Conservation (phyloP, 2,113 vertebrate species). For the Melanocharis versteri region DNA sequence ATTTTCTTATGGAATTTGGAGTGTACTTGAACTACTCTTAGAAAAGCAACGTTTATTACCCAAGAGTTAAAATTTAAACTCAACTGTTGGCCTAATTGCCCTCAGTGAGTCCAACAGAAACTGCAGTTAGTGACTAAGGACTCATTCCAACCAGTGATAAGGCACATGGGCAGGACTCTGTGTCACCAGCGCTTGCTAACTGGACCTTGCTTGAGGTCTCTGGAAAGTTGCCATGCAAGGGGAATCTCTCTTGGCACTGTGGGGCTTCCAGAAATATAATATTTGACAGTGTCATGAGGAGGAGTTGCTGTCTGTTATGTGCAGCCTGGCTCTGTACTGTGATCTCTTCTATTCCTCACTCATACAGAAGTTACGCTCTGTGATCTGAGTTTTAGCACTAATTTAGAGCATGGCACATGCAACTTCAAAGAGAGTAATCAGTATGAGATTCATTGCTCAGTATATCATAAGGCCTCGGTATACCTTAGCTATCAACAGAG, state of each 20-base stretch:
- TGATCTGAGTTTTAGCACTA: background rate
- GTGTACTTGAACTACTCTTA: background rate
- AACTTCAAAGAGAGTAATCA: background rate
- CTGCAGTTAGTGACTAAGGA: background rate
- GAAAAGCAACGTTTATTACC: background rate
- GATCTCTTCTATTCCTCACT: background rate
- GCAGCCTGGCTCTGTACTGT: background rate
- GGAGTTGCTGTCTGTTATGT: background rate
- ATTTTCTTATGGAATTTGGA: background rate
- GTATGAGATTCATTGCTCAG: background rate
- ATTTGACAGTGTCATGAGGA: background rate
- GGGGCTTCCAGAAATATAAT: background rate
- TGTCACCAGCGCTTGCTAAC: background rate
- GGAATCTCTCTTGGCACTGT: background rate
- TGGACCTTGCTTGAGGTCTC: background rate
- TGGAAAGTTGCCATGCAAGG: background rate
- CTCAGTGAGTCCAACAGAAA: background rate
- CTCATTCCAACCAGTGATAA: background rate
- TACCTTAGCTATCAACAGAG: background rate
- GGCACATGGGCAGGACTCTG: background rate
- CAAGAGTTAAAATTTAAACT: conserved; percentile 6
- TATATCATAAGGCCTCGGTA: background rate
- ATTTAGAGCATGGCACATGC: background rate
- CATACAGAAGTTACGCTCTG: background rate
- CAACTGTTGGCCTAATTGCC: background rate